Percentiles rank a stretch among this genome's conserved stretches.
Conservation (phyloP, 2,888 invertebrate species). For the Drosophila buzzatii region DNA sequence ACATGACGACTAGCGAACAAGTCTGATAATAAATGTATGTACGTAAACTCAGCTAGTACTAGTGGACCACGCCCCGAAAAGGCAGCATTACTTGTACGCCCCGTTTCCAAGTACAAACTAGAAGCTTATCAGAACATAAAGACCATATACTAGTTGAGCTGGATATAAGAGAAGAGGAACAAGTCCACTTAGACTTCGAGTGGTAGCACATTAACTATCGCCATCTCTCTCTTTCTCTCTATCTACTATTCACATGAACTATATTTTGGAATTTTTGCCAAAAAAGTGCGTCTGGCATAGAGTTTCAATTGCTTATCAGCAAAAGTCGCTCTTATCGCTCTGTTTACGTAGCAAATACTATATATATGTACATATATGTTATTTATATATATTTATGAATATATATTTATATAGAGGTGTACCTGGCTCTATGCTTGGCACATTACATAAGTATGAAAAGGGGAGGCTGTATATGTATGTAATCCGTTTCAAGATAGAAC, state of each 20-base stretch:
- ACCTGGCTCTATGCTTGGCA: slow-evolving; percentile 7
- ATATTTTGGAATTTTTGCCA: neutral
- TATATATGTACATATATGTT: slow-evolving; percentile 16
- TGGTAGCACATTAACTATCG: neutral
- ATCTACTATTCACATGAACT: slow-evolving; percentile 17
- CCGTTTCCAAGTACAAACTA: slow-evolving; percentile 5
- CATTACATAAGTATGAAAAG: slow-evolving; percentile 58
- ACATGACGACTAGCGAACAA: slow-evolving; percentile 45
- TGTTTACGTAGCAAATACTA: slow-evolving; percentile 55
- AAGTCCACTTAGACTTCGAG: neutral
- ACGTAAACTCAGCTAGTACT: slow-evolving; percentile 1
- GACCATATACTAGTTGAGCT: slow-evolving; percentile 27
- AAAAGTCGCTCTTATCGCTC: slow-evolving; percentile 54
- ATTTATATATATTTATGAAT: neutral
- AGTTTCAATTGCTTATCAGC: slow-evolving; percentile 51
- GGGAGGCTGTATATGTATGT: slow-evolving; percentile 51
- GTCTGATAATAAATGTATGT: slow-evolving; percentile 29
- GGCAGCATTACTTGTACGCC: neutral
- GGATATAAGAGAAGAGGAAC: slow-evolving; percentile 29
- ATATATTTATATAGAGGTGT: slow-evolving; percentile 8
- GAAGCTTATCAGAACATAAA: slow-evolving; percentile 23
- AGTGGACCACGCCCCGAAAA: slow-evolving; percentile 24
- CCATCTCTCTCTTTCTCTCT: neutral
- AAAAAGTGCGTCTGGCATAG: slow-evolving; percentile 41
- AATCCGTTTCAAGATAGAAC: neutral